Evolutionary conservation across 2,113 vertebrate species (phyloP), one percentile per base, ranked within the genome.

Genomic region (Orientallactaga bullata): DNA sequence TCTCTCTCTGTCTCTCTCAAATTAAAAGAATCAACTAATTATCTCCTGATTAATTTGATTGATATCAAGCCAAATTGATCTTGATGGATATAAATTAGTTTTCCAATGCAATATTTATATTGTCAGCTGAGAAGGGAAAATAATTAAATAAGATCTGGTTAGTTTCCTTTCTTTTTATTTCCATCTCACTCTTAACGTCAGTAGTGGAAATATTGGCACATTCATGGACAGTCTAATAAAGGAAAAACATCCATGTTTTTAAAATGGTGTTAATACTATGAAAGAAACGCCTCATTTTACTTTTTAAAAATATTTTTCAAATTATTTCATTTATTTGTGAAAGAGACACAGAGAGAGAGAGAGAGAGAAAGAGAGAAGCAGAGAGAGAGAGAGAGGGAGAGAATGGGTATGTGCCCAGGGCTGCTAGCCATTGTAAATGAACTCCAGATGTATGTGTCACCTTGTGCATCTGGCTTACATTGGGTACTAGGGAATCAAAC

Each of bases 21-120:
- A n/a, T n/a, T n/a, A n/a, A n/a, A 55, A 55, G 30, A 84, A 63
- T 28, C 30, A 71, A 66, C 66, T 94, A 87, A 73, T 86, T 79
- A 85, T 13, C 24, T 79, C 30, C 21, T 77, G 88, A 90, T 93
- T 92, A 85, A 60, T 74, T 73, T 79, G 63, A 81, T 35, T 73
- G 39, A 35, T 74, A 91, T 51, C 69, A 88, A 77, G 83, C 32
- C n/a, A 83, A 84, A 94, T 47, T 66, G 16, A 55, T 88, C 51
- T 80, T 78, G 39, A 92, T 28, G 86, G n/a, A 79, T 55, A 28
- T 51, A 85, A 20, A 88, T 3, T 58, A 69, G 24, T 4, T 77
- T 85, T 89, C 65, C 84, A 79, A 65, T n/a, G 63, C 1, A 20
- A 8, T 32, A 78, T 90, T 92, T 71, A 58, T 47, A 42, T 93